Evolutionary conservation across 2,113 vertebrate species (phyloP).

Genomic region (Aphyosemion australe): DNA sequence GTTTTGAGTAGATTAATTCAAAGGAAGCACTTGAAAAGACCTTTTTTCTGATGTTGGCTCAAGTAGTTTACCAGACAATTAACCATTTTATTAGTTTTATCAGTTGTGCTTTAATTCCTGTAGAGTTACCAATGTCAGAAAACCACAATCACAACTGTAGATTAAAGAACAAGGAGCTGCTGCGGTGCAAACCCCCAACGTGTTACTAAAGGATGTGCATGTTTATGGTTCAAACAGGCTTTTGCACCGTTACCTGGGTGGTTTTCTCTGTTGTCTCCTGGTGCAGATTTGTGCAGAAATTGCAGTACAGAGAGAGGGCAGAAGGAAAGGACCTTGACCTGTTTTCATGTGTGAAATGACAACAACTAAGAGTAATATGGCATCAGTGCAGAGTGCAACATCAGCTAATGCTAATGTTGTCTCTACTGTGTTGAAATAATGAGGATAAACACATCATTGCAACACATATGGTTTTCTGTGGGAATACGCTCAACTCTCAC

Average conservation of each 20-base stretch:
- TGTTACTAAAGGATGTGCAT: neutral
- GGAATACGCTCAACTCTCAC: neutral
- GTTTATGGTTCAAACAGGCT: neutral
- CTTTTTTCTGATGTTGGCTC: no score
- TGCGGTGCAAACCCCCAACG: no score
- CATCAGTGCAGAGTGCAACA: constrained; percentile 28
- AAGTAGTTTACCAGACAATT: no score
- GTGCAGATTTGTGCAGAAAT: constrained; percentile 1
- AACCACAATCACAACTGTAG: no score
- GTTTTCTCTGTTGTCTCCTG: neutral
- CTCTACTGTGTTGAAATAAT: constrained; percentile 7
- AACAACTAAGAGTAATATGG: constrained; percentile 6
- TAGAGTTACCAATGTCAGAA: neutral
- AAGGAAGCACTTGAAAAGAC: no score
- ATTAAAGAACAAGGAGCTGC: no score
- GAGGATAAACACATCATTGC: constrained; percentile 5
- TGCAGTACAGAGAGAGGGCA: constrained; percentile 7
- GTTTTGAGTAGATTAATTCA: no score
- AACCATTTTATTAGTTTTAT: no score
- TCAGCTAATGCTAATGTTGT: constrained; percentile 3
- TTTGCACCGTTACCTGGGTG: neutral
- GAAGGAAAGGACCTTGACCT: constrained; percentile 12
- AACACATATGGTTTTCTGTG: neutral
- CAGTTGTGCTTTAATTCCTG: no score
- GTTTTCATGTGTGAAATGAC: constrained; percentile 17